Percentiles rank a stretch among this genome's conserved stretches.
Evolutionary conservation across 2,113 vertebrate genomes (phyloP).

Genomic region (Bagarius yarrelli): DNA sequence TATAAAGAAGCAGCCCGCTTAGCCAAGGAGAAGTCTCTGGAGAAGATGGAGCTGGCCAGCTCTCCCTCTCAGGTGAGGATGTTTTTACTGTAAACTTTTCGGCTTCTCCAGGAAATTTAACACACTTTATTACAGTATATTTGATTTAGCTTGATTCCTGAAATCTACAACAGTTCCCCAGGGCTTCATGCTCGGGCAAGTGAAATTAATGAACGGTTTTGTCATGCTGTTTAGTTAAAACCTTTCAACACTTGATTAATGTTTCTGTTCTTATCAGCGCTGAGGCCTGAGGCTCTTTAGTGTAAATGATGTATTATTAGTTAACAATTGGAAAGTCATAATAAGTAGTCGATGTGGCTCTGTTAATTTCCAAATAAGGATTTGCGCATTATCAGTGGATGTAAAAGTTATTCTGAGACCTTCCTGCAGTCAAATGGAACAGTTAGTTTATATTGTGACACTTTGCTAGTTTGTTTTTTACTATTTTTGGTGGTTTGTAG

Average conservation of each 20-base stretch:
- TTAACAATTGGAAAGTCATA: neutral
- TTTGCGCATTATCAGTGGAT: slow-evolving; percentile 6
- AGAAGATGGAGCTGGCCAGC: slow-evolving; percentile 96
- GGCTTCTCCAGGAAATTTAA: neutral
- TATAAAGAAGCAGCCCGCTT: slow-evolving; percentile 96
- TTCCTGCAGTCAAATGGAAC: neutral
- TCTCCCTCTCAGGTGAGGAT: slow-evolving; percentile 89
- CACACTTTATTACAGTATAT: neutral
- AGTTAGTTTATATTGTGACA: neutral
- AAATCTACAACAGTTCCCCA: slow-evolving; percentile 12
- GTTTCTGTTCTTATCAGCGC: neutral
- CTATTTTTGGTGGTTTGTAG: neutral
- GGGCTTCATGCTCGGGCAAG: slow-evolving; percentile 9
- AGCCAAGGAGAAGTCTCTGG: slow-evolving; percentile 95
- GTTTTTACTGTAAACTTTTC: neutral
- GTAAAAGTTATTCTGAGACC: neutral
- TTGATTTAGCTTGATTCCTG: neutral
- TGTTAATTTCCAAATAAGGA: slow-evolving; percentile 9
- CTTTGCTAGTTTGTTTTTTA: neutral
- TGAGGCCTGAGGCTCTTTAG: neutral
- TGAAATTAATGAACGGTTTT: slow-evolving; percentile 28
- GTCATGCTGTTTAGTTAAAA: neutral
- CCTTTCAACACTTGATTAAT: neutral
- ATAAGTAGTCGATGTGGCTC: slow-evolving; percentile 20
- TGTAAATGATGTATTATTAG: slow-evolving; percentile 12